Evolutionary conservation across 2,888 invertebrate genomes (phyloP), one percentile per base, ranked within the genome.

Genomic region (Deilephila porcellus): DNA sequence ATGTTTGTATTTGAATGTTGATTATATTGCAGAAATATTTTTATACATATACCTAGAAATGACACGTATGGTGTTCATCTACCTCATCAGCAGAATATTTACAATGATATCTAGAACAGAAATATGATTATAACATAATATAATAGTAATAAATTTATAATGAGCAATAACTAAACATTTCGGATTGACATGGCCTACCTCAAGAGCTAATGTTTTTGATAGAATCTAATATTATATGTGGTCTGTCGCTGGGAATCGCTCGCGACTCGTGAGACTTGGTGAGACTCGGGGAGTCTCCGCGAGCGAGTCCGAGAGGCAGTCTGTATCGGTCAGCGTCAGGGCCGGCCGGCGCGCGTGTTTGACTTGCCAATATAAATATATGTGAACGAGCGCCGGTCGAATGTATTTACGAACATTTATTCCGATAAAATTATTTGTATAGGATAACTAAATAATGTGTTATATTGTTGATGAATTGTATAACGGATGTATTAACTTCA

Each of bases 1-100:
- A 90, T 92, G 90, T 92, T 93, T 92, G 91, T 93, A 93, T 93
- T 93, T 93, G 83, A 92, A 91, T 93, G 94, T 94, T 93, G 86
- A 92, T 91, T 93, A 93, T 93, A 93, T 92, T 91, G 88, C 93
- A 93, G 88, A 94, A 93, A 90, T 94, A 94, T 94, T 94, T 94
- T 94, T 94, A 94, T 94, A 94, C 90, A 91, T 85, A 90, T 25
- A 1, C 25, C 0, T 90, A 90, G 88, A 89, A 72, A 86, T 90
- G 82, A 90, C 91, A 90, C 82, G 87, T 83, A 88, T 90, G 90
- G 89, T 86, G 87, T 89, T 89, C 83, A 92, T 89, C 94, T 94
- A 94, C 94, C 94, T 94, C 94, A 93, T 85, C 90, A 90, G 88
- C 84, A 86, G 89, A 56, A 86, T 89, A 86, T 87, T 76, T 77